Percentiles rank a stretch among this genome's conserved stretches.
phyloP scores from a whole-genome alignment of 2,888 invertebrate species.

The Griposia aprilina region DNA sequence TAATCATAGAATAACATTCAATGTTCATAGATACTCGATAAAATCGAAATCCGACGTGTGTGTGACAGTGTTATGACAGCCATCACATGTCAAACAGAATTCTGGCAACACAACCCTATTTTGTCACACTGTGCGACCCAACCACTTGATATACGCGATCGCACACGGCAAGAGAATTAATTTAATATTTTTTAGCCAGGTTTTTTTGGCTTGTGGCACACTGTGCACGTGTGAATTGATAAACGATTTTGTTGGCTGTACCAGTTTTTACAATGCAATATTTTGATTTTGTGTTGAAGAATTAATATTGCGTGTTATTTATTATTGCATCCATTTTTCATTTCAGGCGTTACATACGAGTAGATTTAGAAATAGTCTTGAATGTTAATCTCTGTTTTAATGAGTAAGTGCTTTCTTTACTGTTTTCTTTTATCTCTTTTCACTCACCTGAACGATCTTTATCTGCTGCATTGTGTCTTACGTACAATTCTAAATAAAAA shows the following conservation, averaged over 20 bases:
- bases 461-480: background rate
- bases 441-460: background rate
- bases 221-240: conserved; percentile 61
- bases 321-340: conserved; percentile 17
- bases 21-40: conserved; percentile 57
- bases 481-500: background rate
- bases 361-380: background rate
- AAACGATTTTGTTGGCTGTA: conserved; percentile 52
- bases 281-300: conserved; percentile 30
- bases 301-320: conserved; percentile 38
- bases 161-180: conserved; percentile 60
- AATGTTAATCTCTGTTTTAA: background rate
- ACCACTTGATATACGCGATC: conserved; percentile 62
- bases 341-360: background rate
- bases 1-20: conserved; percentile 61
- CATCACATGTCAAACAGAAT: conserved; percentile 62
- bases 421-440: background rate
- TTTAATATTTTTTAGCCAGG: conserved; percentile 59
- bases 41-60: conserved; percentile 66
- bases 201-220: conserved; percentile 54
- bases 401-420: background rate
- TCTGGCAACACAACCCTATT: conserved; percentile 63
- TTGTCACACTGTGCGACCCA: conserved; percentile 53
- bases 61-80: conserved; percentile 67
- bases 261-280: conserved; percentile 42